Percentiles rank a stretch among this genome's conserved stretches.
phyloP scores from a whole-genome alignment of 2,888 invertebrate species.

The Heteromyza rotundicornis region DNA sequence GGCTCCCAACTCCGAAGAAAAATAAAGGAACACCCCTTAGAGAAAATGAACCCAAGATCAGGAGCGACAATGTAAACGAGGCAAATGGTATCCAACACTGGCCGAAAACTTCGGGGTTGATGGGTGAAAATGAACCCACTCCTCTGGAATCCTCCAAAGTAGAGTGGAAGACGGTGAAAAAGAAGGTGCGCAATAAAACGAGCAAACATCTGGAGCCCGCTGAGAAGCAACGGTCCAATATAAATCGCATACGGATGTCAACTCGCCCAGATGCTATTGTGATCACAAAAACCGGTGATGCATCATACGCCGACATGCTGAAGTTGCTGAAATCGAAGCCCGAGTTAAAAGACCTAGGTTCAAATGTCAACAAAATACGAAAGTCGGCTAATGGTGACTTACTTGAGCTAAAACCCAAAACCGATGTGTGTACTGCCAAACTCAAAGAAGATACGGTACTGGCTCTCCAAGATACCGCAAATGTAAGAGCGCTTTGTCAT shows the following conservation, averaged over 20 bases:
- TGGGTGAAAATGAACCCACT: too few relatives aligned
- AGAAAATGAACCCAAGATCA: too few relatives aligned
- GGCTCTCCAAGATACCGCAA: not conserved
- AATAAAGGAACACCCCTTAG: too few relatives aligned
- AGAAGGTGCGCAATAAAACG: too few relatives aligned
- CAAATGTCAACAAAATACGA: constrained; percentile 8
- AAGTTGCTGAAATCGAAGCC: constrained; percentile 10
- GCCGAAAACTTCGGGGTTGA: too few relatives aligned
- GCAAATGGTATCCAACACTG: too few relatives aligned
- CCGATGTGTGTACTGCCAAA: not conserved
- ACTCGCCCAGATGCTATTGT: not conserved
- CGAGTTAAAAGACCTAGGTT: constrained; percentile 12
- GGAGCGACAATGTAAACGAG: too few relatives aligned
- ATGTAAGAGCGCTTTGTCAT: not conserved
- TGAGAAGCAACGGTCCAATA: not conserved
- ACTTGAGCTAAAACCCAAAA: not conserved
- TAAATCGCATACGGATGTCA: not conserved
- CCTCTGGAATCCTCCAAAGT: too few relatives aligned
- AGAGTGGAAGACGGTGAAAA: too few relatives aligned
- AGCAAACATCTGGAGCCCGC: too few relatives aligned
- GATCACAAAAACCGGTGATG: not conserved
- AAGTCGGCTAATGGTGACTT: constrained; percentile 9
- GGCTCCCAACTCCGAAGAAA: too few relatives aligned
- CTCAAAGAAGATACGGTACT: not conserved
- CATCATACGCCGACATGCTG: constrained; percentile 11